Conservation (phyloP, 2,888 invertebrate genomes). For the Xanthia icteritia region DNA sequence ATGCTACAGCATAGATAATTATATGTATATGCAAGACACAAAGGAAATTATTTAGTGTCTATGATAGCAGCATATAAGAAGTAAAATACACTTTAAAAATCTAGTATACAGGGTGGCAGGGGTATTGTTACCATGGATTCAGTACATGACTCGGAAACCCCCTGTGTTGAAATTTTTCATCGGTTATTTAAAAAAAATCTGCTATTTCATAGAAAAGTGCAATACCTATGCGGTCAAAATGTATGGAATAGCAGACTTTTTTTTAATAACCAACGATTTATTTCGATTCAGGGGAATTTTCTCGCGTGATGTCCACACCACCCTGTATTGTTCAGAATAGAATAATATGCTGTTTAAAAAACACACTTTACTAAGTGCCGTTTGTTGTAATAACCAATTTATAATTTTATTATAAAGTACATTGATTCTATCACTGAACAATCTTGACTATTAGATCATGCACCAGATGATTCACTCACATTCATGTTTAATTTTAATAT, state of each 20-base stretch:
- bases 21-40: neutral
- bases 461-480: slow-evolving; percentile 2
- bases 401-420: neutral
- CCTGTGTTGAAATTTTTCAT: too few species aligned
- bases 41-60: neutral
- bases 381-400: neutral
- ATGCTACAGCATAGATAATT: neutral
- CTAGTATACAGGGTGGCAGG: neutral
- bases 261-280: too few species aligned
- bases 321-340: too few species aligned
- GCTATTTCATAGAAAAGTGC: too few species aligned
- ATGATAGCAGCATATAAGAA: too few species aligned
- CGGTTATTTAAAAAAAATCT: too few species aligned
- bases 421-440: slow-evolving; percentile 7
- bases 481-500: neutral
- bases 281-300: too few species aligned
- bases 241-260: too few species aligned
- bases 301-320: too few species aligned
- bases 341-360: neutral
- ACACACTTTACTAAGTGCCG: neutral
- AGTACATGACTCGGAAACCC: too few species aligned
- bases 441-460: slow-evolving; percentile 18
- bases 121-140: too few species aligned
- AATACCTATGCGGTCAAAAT: too few species aligned
- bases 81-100: neutral